Base-by-base conservation (phyloP, 2,113 vertebrate genomes). In the Poecile atricapillus region DNA sequence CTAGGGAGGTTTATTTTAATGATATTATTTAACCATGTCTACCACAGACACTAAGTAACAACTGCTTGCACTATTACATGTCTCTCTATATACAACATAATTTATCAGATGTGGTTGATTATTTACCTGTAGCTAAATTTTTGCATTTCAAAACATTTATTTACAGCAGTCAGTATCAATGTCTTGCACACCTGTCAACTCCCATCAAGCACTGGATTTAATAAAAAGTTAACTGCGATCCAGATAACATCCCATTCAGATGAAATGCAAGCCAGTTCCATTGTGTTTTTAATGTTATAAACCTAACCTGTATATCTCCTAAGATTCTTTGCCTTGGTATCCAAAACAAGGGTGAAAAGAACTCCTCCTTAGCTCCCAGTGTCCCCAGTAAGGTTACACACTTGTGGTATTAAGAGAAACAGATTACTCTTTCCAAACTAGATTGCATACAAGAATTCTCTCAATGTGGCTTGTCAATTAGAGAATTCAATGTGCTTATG, bases 251-350 rank as follows among this genome's bases (percentile, higher is more conserved):
- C 21, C 44, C 31, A 62, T 64, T 69, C 50, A 63, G 83, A 67
- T 25, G 17, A 64, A 91, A 82, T 20, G 13, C 1, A 2, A 52
- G 10, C 21, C 46, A 71, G 31, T 2, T 37, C 65, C 20, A 43
- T 17, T 44, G 20, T 14, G 11, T 27, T 89, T 89, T 60, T 37
- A 70, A 64, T n/a, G 19, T 44, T 62, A 67, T 39, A 70, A 86
- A 56, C 4, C 18, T 41, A 11, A 44, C 20, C 9, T 23, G 14
- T 19, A 23, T 5, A 19, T n/a, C 0, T 1, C 14, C 5, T 33
- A 73, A 25, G 2, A 5, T 27, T 55, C 15, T 81, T 50, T 43
- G 16, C 5, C 44, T 83, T 62, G 4, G 52, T 73, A 91, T 13
- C 28, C 47, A 70, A 78, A 82, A 46, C 13, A 70, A 50, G 37